Evolutionary conservation across 1,140 invertebrate species (phyloP).

Genomic region (Chionoecetes opilio): DNA sequence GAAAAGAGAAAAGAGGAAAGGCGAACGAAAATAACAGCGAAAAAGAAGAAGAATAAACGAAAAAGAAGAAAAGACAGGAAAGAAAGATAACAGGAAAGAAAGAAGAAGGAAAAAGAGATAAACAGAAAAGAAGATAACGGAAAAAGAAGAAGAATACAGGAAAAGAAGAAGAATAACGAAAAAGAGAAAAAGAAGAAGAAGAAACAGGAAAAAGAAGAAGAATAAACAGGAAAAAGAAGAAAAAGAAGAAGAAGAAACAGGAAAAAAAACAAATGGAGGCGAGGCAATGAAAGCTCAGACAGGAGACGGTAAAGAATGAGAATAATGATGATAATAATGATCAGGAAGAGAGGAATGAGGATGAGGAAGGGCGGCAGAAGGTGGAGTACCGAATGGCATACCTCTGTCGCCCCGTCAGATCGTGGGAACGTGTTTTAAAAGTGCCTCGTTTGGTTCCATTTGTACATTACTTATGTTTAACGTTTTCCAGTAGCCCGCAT

Average conservation of each 20-base stretch:
- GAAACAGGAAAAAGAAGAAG: neutral
- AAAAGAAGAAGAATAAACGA: too few species aligned
- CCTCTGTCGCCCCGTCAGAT: neutral
- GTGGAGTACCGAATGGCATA: neutral
- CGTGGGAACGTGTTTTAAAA: slow-evolving; percentile 9
- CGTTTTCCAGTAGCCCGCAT: slow-evolving; percentile 14
- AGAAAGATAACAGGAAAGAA: neutral
- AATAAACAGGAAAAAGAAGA: neutral
- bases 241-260: neutral
- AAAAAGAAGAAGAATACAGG: too few species aligned
- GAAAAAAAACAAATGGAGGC: neutral
- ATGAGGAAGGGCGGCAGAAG: neutral
- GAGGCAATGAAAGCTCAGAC: neutral
- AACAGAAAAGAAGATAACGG: neutral
- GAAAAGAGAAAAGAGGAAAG: too few species aligned
- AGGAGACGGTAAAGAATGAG: too few species aligned
- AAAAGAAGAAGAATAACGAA: too few species aligned
- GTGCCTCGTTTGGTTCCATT: neutral
- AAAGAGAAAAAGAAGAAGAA: neutral
- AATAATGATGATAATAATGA: too few species aligned
- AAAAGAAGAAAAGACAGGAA: too few species aligned
- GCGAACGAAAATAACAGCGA: too few species aligned
- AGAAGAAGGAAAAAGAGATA: neutral
- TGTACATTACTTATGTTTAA: slow-evolving; percentile 19
- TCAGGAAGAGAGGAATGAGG: neutral